Conservation (phyloP, 2,113 vertebrate species). For the Microcebus ravelobensis region DNA sequence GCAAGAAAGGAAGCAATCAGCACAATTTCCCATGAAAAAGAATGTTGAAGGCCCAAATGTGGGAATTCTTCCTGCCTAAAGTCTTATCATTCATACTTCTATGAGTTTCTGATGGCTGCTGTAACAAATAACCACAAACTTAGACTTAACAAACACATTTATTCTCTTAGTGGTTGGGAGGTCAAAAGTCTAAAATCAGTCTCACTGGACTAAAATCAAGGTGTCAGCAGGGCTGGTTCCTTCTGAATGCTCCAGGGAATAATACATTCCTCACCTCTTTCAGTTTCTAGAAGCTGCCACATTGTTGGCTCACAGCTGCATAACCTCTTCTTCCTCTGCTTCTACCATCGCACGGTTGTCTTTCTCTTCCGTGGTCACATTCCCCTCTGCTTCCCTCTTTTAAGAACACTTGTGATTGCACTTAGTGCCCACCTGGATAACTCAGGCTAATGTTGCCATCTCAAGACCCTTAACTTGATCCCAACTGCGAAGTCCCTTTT, state of each 20-base stretch:
- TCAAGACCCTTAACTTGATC: background rate
- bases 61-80: background rate
- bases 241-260: background rate
- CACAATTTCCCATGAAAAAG: background rate
- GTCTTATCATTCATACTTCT: background rate
- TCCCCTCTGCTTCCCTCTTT: background rate
- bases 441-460: background rate
- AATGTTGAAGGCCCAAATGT: background rate
- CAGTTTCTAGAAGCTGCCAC: background rate
- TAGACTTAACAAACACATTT: background rate
- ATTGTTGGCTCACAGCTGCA: background rate
- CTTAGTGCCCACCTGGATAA: background rate
- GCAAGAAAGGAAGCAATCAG: background rate
- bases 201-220: background rate
- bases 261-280: background rate
- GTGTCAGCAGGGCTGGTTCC: background rate
- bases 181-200: background rate
- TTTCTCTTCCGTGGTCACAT: background rate
- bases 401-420: too few species aligned
- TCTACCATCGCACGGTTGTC: accelerated
- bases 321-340: too few species aligned
- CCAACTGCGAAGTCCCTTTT: background rate
- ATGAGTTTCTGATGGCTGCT: background rate
- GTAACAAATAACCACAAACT: background rate
- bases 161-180: background rate